phyloP scores from a whole-genome alignment of 2,888 invertebrate genomes.

The Auanema sp. region DNA sequence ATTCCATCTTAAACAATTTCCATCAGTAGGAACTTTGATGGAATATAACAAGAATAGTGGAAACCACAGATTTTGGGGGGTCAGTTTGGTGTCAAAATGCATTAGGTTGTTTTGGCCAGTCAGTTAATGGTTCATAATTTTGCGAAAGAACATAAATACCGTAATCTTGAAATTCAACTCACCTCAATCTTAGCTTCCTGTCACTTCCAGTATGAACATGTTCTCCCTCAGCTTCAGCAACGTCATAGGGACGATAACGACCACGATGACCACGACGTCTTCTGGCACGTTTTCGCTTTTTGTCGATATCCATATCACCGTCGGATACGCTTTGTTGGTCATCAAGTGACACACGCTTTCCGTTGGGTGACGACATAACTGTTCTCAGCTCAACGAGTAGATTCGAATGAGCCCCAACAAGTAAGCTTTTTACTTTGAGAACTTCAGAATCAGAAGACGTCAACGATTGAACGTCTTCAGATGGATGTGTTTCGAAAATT shows the following conservation, averaged over 20 bases:
- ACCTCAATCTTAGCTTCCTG: slow-evolving; percentile 17
- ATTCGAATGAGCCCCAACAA: slow-evolving; percentile 13
- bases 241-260: slow-evolving; percentile 20
- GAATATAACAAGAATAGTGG: background rate
- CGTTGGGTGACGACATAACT: slow-evolving; percentile 13
- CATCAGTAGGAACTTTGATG: background rate
- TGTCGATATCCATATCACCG: slow-evolving; percentile 14
- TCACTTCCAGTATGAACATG: slow-evolving; percentile 2
- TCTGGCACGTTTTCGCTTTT: slow-evolving; percentile 9
- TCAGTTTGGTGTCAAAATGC: background rate
- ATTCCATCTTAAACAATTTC: slow-evolving; percentile 22
- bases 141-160: slow-evolving; percentile 1
- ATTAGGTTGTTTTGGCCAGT: too few relatives aligned
- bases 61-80: slow-evolving; percentile 8
- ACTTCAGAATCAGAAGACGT: slow-evolving; percentile 3
- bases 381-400: background rate
- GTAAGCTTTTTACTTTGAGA: slow-evolving; percentile 1
- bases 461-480: slow-evolving; percentile 8
- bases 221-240: slow-evolving; percentile 1
- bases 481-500: slow-evolving; percentile 5
- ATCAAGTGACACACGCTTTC: background rate
- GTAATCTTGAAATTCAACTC: slow-evolving; percentile 7
- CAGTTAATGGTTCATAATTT: background rate
- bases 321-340: slow-evolving; percentile 16
- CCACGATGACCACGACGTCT: slow-evolving; percentile 13